These are phyloP conservation scores for Magallana nippona DNA, from an alignment of 2,888 invertebrate genomes.

Conservation along the genomic window DNA sequence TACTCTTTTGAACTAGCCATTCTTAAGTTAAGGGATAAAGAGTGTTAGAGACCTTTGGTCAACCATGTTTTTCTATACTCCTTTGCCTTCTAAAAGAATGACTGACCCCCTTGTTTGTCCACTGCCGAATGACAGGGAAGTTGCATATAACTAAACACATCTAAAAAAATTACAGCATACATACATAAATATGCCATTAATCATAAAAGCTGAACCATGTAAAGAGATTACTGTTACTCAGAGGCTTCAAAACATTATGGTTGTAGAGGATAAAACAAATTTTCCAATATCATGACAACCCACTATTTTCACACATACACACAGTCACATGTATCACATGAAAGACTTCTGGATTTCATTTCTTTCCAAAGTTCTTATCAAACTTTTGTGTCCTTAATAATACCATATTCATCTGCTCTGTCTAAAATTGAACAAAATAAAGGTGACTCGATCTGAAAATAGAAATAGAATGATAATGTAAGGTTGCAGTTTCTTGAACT, in stretches of 20 bases:
- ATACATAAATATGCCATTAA: too few relatives aligned
- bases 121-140: too few relatives aligned
- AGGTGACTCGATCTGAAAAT: slow-evolving; percentile 90
- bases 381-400: slow-evolving; percentile 46
- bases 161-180: too few relatives aligned
- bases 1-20: too few relatives aligned
- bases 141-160: too few relatives aligned
- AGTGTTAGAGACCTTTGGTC: too few relatives aligned
- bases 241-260: neutral
- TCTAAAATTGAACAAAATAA: slow-evolving; percentile 92
- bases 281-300: neutral
- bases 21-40: too few relatives aligned
- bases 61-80: too few relatives aligned
- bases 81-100: too few relatives aligned
- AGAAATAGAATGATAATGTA: slow-evolving; percentile 22
- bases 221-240: neutral
- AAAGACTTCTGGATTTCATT: slow-evolving; percentile 36
- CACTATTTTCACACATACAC: slow-evolving; percentile 14
- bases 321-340: slow-evolving; percentile 9
- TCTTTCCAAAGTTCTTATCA: neutral
- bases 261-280: neutral
- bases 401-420: slow-evolving; percentile 89
- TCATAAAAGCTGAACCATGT: neutral
- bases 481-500: too few relatives aligned
- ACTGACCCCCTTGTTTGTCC: too few relatives aligned